phyloP scores from a whole-genome alignment of 1,140 invertebrate genomes.

The Magallana gigas region DNA sequence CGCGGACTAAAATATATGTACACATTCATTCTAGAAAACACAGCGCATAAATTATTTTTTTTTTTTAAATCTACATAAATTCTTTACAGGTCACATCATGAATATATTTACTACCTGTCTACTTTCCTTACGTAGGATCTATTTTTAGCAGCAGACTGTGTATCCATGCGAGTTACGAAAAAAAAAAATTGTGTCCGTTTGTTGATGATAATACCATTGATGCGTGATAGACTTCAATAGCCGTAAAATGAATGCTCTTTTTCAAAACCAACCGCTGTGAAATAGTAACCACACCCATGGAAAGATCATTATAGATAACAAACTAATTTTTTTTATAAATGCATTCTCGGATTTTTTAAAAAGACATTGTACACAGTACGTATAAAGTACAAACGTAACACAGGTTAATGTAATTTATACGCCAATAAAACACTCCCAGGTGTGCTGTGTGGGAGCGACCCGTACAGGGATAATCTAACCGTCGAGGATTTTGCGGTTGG shows the following conservation, averaged over 20 bases:
- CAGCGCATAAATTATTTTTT: no score
- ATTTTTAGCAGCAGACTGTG: background rate
- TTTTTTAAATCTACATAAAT: background rate
- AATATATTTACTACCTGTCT: background rate
- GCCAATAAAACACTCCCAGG: constrained; percentile 6
- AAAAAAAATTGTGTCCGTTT: background rate
- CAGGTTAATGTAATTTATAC: no score
- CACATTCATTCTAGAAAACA: no score
- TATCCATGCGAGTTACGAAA: background rate
- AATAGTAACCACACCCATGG: background rate
- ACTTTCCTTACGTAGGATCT: background rate
- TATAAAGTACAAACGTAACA: no score
- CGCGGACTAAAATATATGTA: no score
- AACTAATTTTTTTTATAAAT: background rate
- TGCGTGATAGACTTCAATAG: background rate
- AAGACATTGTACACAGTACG: no score
- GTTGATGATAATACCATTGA: background rate
- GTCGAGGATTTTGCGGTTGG: background rate
- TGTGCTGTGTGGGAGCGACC: background rate
- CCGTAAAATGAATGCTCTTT: no score
- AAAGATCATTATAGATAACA: background rate
- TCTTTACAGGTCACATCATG: background rate
- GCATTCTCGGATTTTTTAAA: background rate
- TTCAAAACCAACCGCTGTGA: background rate
- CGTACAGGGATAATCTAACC: background rate